Evolutionary conservation across 2,113 vertebrate species (phyloP), one percentile per base, ranked within the genome.

Genomic region (Gulo gulo): DNA sequence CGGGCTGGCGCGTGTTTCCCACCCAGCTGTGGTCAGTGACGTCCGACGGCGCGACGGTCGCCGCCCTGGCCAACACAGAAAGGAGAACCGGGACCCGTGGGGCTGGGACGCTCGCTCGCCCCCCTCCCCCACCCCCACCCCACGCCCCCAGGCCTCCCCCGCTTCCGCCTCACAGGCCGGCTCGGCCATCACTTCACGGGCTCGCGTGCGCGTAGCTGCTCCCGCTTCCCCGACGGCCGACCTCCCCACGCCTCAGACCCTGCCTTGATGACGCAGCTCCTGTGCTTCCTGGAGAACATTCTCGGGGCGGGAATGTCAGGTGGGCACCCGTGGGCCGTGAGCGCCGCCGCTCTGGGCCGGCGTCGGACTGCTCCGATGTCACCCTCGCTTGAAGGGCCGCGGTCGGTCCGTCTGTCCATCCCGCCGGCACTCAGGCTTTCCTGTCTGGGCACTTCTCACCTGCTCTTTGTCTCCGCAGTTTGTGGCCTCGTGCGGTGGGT

Each of bases 241-340:
- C 71, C 7, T 74, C 26, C 71, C 13, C 1, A 23, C 39, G 26
- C 6, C 39, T 15, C 23, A 15, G 20, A 15, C 13, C 39, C 73
- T 26, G 39, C 39, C 21, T 4, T 3, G 12, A 3, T 6, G 11
- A 13, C 0, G 52, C 52, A 24, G 36, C n/a, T 63, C 21, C 13
- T 42, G 39, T 13, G 24, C 71, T 73, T 36, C 36, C 69, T 6
- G 39, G 14, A 45, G 73, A 45, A 24, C 71, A 11, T 13, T 12
- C 4, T 39, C 36, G 5, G 18, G 18, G 23, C 2, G 0, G 11
- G 67, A 71, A 42, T 1, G 21, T 13, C 3, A 6, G 13, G 23
- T 26, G 73, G 6, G 13, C 26, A 7, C 4, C 71, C 6, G 21
- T 5, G 36, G 71, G 23, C 71, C 23, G 6, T 2, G 36, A 7